These are phyloP conservation scores for Drosophila pandora DNA, from an alignment of 1,140 invertebrate species.

Conservation along the genomic window DNA sequence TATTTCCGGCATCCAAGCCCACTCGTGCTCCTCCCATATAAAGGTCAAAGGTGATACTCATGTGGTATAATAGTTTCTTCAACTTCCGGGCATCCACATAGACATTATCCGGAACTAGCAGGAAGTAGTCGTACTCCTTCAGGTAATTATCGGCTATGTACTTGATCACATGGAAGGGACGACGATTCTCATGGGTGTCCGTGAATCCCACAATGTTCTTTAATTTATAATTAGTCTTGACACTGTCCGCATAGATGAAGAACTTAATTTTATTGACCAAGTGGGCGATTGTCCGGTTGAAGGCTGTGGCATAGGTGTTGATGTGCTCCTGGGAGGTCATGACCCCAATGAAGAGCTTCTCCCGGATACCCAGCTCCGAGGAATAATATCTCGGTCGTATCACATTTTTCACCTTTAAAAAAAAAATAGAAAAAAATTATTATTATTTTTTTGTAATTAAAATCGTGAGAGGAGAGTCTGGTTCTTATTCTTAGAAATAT, in stretches of 20 bases:
- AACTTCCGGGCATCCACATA: conserved; percentile 91
- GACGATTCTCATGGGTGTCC: conserved; percentile 89
- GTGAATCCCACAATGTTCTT: conserved; percentile 92
- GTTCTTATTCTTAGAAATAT: background rate
- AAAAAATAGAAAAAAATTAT: background rate
- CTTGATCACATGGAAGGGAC: conserved; percentile 93
- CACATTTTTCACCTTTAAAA: conserved; percentile 84
- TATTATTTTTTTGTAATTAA: too few relatives aligned
- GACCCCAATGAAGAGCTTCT: conserved; percentile 94
- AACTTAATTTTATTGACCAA: conserved; percentile 91
- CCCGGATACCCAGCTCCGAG: conserved; percentile 95
- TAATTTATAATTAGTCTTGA: conserved; percentile 88
- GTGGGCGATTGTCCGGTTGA: conserved; percentile 92
- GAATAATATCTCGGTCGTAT: conserved; percentile 95
- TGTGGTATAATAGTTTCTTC: conserved; percentile 88
- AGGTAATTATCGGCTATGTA: conserved; percentile 95
- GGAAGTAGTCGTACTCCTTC: conserved; percentile 95
- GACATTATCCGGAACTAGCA: conserved; percentile 91
- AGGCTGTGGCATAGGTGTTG: conserved; percentile 88
- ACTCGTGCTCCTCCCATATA: conserved; percentile 87
- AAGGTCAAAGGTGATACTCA: conserved; percentile 92
- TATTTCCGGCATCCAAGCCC: conserved; percentile 10
- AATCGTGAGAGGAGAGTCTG: too few relatives aligned
- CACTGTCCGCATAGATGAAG: conserved; percentile 88
- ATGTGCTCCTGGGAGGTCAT: conserved; percentile 90